Base-by-base conservation (phyloP, 2,797 vertebrate genomes). In the Lagorchestes hirsutus region DNA sequence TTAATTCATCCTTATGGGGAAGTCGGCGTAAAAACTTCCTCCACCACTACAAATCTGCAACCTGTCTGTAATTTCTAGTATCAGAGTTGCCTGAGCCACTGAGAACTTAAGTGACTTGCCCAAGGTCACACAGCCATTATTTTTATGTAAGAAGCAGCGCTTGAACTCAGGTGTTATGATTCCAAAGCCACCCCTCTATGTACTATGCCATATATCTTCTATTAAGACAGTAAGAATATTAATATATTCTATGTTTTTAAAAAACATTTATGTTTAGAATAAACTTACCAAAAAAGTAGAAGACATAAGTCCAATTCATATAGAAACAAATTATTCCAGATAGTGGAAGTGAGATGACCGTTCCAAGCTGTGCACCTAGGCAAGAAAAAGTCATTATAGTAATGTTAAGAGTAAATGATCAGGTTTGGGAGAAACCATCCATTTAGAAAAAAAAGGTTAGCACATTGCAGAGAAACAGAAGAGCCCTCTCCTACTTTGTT, bases 281-380 rank as follows among this genome's bases (percentile, higher is more conserved):
- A 59, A 46, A 97, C 98, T 99, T 99, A 99, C 99, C 99, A 98
- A 99, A 99, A 97, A 99, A 96, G 96, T 99, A 99, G 98, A 99
- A 99, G 96, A 99, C 99, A 0, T 99, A 99, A 94, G 99, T 99
- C 99, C 99, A 99, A 97, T 99, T 98, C 98, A 99, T 98, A 97
- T 99, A 99, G 98, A 99, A 99, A 98, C 99, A 99, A 98, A 99
- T 99, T 98, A 99, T 98, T 90, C 99, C 99, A 96, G 99, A 99
- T 1, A 99, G 97, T 52, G 99, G 99, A 91, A 99, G 99, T 93
- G 99, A 98, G 3, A 99, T 98, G 55, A 99, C 99, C 4, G 99
- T 99, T 95, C 99, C 99, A 96, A 99, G 98, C 97, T 99, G 99
- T 57, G 99, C 99, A 98, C 99, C 99, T 99, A 13, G 27, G 97